A percentile compares a stretch with the other conserved stretches of the same genome.
Evolutionary conservation across 2,888 invertebrate species (phyloP).

Genomic region (Lagria hirta): DNA sequence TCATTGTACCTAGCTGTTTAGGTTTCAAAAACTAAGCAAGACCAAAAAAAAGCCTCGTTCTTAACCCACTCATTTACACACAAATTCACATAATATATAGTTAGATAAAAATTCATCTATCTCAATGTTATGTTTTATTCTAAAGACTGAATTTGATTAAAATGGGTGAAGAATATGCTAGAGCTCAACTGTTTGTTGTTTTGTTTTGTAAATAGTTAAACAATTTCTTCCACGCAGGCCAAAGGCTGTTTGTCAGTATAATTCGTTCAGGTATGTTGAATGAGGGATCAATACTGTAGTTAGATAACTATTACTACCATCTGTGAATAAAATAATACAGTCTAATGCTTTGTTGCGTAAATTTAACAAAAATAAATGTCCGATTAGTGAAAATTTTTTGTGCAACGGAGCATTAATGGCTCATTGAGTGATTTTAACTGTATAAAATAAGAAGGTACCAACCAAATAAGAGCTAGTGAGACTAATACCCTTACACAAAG

Average conservation of each 20-base stretch:
- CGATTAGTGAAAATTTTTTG: not conserved
- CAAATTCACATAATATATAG: constrained; percentile 11
- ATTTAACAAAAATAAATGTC: constrained; percentile 2
- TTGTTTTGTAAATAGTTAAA: constrained; percentile 38
- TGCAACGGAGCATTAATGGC: too few relatives aligned
- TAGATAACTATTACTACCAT: constrained; percentile 39
- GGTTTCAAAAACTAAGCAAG: constrained; percentile 17
- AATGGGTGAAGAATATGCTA: too few relatives aligned
- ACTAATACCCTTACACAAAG: not conserved
- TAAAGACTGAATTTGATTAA: too few relatives aligned
- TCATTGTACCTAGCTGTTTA: constrained; percentile 28
- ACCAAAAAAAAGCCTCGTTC: constrained; percentile 18
- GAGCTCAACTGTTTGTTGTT: constrained; percentile 39
- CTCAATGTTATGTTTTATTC: too few relatives aligned
- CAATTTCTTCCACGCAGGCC: constrained; percentile 45
- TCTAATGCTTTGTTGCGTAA: constrained; percentile 12
- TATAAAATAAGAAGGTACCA: too few relatives aligned
- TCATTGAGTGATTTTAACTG: not conserved
- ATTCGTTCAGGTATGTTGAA: constrained; percentile 54
- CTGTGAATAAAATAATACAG: too few relatives aligned
- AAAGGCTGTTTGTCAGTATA: constrained; percentile 45
- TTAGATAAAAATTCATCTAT: too few relatives aligned
- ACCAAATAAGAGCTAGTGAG: not conserved
- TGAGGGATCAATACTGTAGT: constrained; percentile 53
- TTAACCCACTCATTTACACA: constrained; percentile 7